phyloP scores from a whole-genome alignment of 1,140 invertebrate genomes.

The Drosophila tani region DNA sequence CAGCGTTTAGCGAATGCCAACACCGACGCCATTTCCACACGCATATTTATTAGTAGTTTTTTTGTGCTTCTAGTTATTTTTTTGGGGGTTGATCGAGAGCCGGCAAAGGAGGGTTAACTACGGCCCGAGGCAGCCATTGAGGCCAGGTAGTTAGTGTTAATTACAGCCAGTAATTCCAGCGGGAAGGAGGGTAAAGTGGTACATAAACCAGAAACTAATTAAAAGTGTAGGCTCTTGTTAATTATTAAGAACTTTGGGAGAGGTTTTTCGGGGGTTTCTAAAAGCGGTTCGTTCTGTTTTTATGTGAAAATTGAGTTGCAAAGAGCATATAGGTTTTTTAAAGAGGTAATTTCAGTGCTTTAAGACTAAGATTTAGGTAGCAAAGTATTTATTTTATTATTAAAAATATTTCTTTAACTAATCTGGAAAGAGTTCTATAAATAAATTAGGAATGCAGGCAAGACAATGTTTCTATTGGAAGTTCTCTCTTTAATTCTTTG shows the following conservation, averaged over 20 bases:
- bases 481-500: too few species aligned
- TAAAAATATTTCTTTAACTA: too few species aligned
- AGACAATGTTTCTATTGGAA: too few species aligned
- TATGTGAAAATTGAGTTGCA: too few species aligned
- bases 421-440: too few species aligned
- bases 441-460: too few species aligned
- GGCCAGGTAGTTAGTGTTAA: constrained; percentile 38
- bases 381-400: too few species aligned
- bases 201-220: constrained; percentile 24
- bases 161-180: constrained; percentile 9
- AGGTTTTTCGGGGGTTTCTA: not conserved
- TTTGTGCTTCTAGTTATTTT: not conserved
- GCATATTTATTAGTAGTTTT: not conserved
- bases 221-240: constrained; percentile 6
- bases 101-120: constrained; percentile 22
- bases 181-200: not conserved
- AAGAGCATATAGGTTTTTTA: too few species aligned
- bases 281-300: not conserved
- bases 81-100: constrained; percentile 34
- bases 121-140: constrained; percentile 50
- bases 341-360: too few species aligned
- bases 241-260: not conserved
- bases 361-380: too few species aligned
- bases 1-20: constrained; percentile 70
- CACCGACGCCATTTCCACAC: constrained; percentile 66